A percentile compares a stretch with the other conserved stretches of the same genome.
These are phyloP conservation scores for Platichthys flesus DNA, from an alignment of 2,113 vertebrate genomes.

Conservation along the genomic window DNA sequence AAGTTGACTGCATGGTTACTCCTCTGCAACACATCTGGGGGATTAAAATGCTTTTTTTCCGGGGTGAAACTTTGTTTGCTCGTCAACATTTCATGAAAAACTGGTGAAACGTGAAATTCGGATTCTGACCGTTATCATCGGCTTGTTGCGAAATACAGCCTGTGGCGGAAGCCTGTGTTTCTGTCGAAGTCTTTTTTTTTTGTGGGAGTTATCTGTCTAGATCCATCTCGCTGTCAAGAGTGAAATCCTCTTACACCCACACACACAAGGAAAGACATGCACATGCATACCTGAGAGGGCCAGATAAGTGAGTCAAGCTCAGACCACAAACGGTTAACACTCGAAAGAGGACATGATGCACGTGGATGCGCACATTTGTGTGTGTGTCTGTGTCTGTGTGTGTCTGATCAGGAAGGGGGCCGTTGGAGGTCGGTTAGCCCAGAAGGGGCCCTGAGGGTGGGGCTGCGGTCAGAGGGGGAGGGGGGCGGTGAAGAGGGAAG, in stretches of 20 bases:
- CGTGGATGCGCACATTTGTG: conserved; percentile 58
- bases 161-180: conserved; percentile 55
- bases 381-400: conserved; percentile 45
- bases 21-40: background rate
- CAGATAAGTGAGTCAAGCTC: conserved; percentile 78
- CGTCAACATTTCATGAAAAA: conserved; percentile 1
- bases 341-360: conserved; percentile 72
- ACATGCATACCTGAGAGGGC: conserved; percentile 72
- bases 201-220: conserved; percentile 57
- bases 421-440: conserved; percentile 84
- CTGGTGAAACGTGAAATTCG: conserved; percentile 26
- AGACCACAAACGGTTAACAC: conserved; percentile 84
- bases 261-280: conserved; percentile 26
- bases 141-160: conserved; percentile 56
- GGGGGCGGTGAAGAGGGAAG: conserved; percentile 25
- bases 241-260: conserved; percentile 41
- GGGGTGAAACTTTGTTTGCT: too few species aligned
- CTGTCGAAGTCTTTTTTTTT: conserved; percentile 28
- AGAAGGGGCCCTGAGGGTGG: conserved; percentile 77
- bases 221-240: conserved; percentile 55
- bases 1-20: background rate
- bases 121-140: conserved; percentile 40
- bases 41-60: background rate
- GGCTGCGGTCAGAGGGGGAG: conserved; percentile 69
- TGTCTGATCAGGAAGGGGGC: conserved; percentile 82